Base-by-base conservation (phyloP, 53 echinoderm and acorn worm species). In the Actinopyga echinites region DNA sequence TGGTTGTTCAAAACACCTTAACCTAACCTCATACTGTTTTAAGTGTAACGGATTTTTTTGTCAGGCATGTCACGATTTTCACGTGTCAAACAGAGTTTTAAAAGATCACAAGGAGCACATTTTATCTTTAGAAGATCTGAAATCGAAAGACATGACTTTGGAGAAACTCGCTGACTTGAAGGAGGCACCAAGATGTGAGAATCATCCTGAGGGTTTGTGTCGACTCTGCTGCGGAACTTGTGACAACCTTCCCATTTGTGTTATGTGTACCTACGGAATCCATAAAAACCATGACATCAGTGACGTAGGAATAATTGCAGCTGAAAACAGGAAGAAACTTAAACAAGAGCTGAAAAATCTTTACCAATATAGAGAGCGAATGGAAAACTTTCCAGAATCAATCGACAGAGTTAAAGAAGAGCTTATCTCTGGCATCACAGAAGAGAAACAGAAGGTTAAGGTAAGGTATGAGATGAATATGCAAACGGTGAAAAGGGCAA, bases 41-140 rank as follows among this genome's bases (percentile, higher is more conserved):
- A 75, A 52, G 15, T 75, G 75, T 17, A 37, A 75, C 22, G 75
- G 75, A 21, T 53, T 42, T 15, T 28, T 75, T 0, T 75, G 75
- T 24, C 0, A 42, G 8, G 49, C 8, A 15, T 75, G 75, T 53
- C 25, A 49, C 54, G 49, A 29, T 7, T 8, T 26, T 75, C 75
- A 75, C 53, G n/a, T 28, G 42, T 5, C 30, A 15, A 24, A 29
- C 6, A 44, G 17, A 38, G 49, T 9, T 10, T 23, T 44, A 20
- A 52, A n/a, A 17, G 75, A 75, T 25, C 75, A 75, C 19, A 24
- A 15, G 9, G 12, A 52, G 13, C 25, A 75, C 19, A 12, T 53
- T 2, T 24, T 75, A 28, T n/a, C 53, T 7, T 30, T 37, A 2
- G 44, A 52, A 15, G 42, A 22, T 10, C 12, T 29, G 22, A 30